Evolutionary conservation across 2,797 vertebrate species (phyloP), one percentile per base, ranked within the genome.

Genomic region (Austrolebias charrua): DNA sequence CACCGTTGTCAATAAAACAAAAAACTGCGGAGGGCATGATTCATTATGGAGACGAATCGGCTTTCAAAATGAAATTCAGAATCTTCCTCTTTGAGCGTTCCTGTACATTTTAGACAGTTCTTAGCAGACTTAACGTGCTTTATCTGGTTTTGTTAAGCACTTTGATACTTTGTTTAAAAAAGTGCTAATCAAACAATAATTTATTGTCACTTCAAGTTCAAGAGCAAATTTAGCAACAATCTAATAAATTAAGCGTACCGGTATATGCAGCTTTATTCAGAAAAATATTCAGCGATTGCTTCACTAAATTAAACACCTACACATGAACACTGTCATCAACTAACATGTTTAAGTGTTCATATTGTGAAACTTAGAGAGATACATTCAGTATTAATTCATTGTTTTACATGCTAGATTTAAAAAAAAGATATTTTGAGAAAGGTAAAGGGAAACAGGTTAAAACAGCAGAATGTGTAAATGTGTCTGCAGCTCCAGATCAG

Each of bases 401-500:
- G 10, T 11, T 3, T 40, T 35, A 35, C 1, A 9, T 13, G 13
- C 11, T 6, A 20, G n/a, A 40, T 55, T 24, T 2, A 24, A 38
- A 16, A 40, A 33, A 52, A 31, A 31, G 35, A 38, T 52, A 1
- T 14, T 16, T 9, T 31, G 24, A 52, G 28, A 20, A 20, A 19
- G 6, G 44, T 15, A 8, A 24, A 24, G 24, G 24, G 24, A n/a
- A 38, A 15, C 31, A 28, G 20, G 43, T 28, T 28, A 16, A 19
- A n/a, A 11, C 43, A 33, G 28, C 16, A 24, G 24, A 24, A 24
- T 24, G 24, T 24, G 24, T 24, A 24, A 24, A 1, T 31, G 5
- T n/a, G n/a, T 31, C 3, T 45, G 3, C 35, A 46, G 20, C 29
- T 19, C 54, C 20, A 57, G 57, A 15, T 40, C 62, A 66, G 51